Evolutionary conservation across 2,797 vertebrate genomes (phyloP), one percentile per base, ranked within the genome.

Genomic region (Protonibea diacanthus): DNA sequence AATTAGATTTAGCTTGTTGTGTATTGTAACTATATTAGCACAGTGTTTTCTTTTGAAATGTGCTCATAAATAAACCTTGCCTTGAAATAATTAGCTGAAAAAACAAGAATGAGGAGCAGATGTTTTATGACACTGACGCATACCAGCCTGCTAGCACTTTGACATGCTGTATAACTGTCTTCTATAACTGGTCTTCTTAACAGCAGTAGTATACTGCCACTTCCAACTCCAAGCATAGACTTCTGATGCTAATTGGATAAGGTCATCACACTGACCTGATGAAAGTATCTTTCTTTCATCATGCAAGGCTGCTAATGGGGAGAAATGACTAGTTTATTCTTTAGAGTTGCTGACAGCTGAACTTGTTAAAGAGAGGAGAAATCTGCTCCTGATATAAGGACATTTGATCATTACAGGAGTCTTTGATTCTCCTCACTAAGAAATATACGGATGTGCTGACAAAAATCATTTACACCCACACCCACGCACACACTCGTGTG

Each of bases 211-310:
- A 29, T 25, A 4, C 18, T 56, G 38, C 52, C 15, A 48, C 27
- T 63, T 33, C 8, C 0, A 29, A 40, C 23, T 59, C 18, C 51
- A 62, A 25, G 10, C 63, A 57, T 20, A 74, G 20, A 79, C 79
- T 65, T n/a, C 15, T 60, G 25, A 40, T 58, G 15, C 53, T 79
- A 75, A 84, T 61, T 79, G 42, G 62, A 71, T 27, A 10, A 45
- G 61, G 51, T 66, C 61, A 44, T n/a, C 20, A 6, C 2, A 18
- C 29, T n/a, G 71, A 80, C 64, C 64, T 25, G 52, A 7, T 51
- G 52, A 56, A 56, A 69, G 20, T 33, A 27, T 52, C 40, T 13
- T 25, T 52, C 17, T 29, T 20, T 56, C 0, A 1, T 51, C 53
- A 42, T 11, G n/a, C 5, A 8, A 56, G 23, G 40, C 10, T 63